Percentiles rank a stretch among this genome's conserved stretches.
Evolutionary conservation across 1,140 invertebrate genomes (phyloP).

Genomic region (Luehdorfia chinensis): DNA sequence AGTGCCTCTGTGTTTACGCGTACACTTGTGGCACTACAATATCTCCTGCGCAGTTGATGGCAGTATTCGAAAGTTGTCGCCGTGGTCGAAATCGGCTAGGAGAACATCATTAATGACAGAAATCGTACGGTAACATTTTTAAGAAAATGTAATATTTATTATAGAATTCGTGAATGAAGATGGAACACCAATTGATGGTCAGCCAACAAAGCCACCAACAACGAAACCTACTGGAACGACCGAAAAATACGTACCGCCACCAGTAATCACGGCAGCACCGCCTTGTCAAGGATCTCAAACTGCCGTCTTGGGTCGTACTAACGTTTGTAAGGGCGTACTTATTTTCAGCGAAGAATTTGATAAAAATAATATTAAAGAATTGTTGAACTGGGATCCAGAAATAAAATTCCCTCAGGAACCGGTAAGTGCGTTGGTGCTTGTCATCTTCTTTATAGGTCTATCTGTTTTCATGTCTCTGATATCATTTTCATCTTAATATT

Average conservation of each 20-base stretch:
- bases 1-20: no score
- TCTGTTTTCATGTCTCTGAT: no score
- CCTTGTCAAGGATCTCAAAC: slow-evolving; percentile 43
- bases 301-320: slow-evolving; percentile 29
- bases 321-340: slow-evolving; percentile 70
- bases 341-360: slow-evolving; percentile 77
- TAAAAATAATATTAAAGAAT: slow-evolving; percentile 38
- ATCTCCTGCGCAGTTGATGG: no score
- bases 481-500: no score
- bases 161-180: slow-evolving; percentile 57
- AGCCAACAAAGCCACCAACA: slow-evolving; percentile 15
- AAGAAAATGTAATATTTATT: no score
- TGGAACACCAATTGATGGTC: slow-evolving; percentile 35
- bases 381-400: slow-evolving; percentile 65
- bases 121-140: no score
- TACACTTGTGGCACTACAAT: no score
- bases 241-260: slow-evolving; percentile 3
- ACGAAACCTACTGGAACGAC: slow-evolving; percentile 12
- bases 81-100: no score
- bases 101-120: no score
- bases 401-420: slow-evolving; percentile 70
- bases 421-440: slow-evolving; percentile 47
- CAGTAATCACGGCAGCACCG: slow-evolving; percentile 11
- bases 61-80: no score
- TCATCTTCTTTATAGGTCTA: no score